These are phyloP conservation scores for Percina caprodes DNA, from an alignment of 2,113 vertebrate species.

Conservation along the genomic window DNA sequence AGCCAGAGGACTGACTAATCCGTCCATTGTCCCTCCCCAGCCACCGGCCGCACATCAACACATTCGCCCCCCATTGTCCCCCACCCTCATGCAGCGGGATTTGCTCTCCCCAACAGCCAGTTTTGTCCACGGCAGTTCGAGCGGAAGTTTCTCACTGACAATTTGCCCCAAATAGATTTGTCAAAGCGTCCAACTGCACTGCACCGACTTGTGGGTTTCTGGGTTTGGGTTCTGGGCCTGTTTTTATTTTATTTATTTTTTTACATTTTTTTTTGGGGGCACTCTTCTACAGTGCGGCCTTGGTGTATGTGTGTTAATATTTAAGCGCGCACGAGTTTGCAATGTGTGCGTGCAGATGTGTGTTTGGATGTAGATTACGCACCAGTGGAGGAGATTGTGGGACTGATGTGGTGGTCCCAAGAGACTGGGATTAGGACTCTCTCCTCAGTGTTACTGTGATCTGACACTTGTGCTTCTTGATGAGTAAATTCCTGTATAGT, in stretches of 20 bases:
- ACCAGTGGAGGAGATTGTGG: slow-evolving; percentile 20
- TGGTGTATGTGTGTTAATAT: not conserved
- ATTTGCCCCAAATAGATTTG: slow-evolving; percentile 99
- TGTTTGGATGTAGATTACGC: slow-evolving; percentile 9
- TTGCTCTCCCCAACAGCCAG: slow-evolving; percentile 99
- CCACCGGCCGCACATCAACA: slow-evolving; percentile 97
- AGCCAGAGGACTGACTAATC: slow-evolving; percentile 99
- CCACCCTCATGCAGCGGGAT: slow-evolving; percentile 98
- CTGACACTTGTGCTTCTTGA: not conserved
- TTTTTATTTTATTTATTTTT: not conserved
- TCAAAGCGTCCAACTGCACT: slow-evolving; percentile 91
- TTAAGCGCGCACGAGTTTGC: not conserved
- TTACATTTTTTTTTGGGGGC: not conserved
- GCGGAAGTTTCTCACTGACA: slow-evolving; percentile 99
- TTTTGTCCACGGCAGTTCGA: slow-evolving; percentile 99
- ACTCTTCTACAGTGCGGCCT: slow-evolving; percentile 3
- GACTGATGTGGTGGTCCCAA: not conserved
- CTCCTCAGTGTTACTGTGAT: slow-evolving; percentile 6
- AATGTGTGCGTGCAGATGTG: slow-evolving; percentile 18
- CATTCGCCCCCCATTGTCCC: slow-evolving; percentile 98
- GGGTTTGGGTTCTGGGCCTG: slow-evolving; percentile 68
- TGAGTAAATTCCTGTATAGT: not conserved
- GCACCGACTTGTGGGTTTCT: slow-evolving; percentile 71
- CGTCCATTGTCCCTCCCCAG: slow-evolving; percentile 98
- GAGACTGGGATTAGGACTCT: not conserved